A percentile compares a stretch with the other conserved stretches of the same genome.
These are phyloP conservation scores for Thalassaphorura encarpata DNA, from an alignment of 1,140 invertebrate genomes.

Conservation along the genomic window DNA sequence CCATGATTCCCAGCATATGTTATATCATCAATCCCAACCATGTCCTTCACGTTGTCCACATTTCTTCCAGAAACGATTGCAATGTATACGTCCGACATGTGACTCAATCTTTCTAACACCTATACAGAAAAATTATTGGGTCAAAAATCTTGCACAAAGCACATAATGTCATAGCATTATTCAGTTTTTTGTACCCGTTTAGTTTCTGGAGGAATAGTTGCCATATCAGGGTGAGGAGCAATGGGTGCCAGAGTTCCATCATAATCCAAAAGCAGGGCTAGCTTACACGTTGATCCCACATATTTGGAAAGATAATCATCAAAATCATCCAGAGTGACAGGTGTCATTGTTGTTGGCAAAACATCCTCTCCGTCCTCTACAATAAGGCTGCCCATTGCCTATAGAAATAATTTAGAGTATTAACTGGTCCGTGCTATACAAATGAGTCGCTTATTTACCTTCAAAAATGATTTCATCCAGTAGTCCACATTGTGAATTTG, in stretches of 20 bases:
- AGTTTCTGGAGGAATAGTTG: conserved; percentile 69
- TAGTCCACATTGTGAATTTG: conserved; percentile 72
- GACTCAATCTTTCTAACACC: conserved; percentile 68
- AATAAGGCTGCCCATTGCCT: conserved; percentile 56
- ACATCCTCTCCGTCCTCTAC: conserved; percentile 66
- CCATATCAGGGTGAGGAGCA: conserved; percentile 77
- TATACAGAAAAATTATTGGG: conserved; percentile 34
- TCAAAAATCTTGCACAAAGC: background rate
- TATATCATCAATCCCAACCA: conserved; percentile 79
- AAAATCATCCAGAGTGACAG: conserved; percentile 74
- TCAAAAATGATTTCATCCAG: conserved; percentile 79
- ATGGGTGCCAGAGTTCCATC: conserved; percentile 81
- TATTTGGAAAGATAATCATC: conserved; percentile 55
- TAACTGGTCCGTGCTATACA: background rate
- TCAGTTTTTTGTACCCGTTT: conserved; percentile 42
- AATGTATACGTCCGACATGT: conserved; percentile 77
- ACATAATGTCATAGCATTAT: background rate
- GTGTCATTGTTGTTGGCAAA: conserved; percentile 68
- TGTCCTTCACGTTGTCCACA: conserved; percentile 75
- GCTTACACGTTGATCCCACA: conserved; percentile 70
- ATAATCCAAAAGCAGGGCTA: conserved; percentile 75
- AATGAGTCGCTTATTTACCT: conserved; percentile 43
- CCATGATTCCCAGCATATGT: conserved; percentile 87
- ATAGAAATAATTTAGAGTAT: background rate
- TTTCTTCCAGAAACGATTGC: conserved; percentile 77